Conservation (phyloP, 2,113 vertebrate species). For the Peromyscus polionotus region DNA sequence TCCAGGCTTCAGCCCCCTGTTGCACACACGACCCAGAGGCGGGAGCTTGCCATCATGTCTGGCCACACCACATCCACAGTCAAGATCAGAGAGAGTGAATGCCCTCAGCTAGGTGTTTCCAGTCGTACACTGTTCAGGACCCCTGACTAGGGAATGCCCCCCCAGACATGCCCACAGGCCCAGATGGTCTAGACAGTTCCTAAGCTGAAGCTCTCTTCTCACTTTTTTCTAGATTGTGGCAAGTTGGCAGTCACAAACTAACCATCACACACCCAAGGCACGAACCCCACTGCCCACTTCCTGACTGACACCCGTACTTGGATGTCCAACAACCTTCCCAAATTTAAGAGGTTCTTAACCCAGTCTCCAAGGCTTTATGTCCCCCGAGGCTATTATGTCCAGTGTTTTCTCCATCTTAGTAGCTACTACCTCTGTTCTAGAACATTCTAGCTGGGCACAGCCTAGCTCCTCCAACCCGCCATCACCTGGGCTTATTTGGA, state of each 20-base stretch:
- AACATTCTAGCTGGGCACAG: background rate
- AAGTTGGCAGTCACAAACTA: background rate
- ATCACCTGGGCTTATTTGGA: background rate
- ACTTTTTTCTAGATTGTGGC: background rate
- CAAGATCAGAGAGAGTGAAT: background rate
- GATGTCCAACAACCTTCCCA: background rate
- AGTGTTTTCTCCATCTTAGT: background rate
- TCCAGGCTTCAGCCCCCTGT: background rate
- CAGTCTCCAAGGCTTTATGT: rapidly evolving
- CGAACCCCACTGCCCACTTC: background rate
- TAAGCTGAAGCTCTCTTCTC: background rate
- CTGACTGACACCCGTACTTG: background rate
- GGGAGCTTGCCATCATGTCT: too few species aligned
- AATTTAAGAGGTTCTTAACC: background rate
- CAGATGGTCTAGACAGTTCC: background rate
- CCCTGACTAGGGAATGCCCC: background rate
- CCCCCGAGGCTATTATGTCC: background rate
- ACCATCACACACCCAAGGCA: background rate
- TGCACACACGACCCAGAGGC: background rate
- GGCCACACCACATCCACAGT: background rate
- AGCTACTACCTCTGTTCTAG: background rate
- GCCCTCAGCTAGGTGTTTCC: background rate
- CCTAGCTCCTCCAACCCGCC: background rate
- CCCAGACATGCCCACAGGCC: background rate
- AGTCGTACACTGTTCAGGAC: background rate